These are phyloP conservation scores for Amazona vittata DNA, from an alignment of 2,113 vertebrate species.

Conservation along the genomic window DNA sequence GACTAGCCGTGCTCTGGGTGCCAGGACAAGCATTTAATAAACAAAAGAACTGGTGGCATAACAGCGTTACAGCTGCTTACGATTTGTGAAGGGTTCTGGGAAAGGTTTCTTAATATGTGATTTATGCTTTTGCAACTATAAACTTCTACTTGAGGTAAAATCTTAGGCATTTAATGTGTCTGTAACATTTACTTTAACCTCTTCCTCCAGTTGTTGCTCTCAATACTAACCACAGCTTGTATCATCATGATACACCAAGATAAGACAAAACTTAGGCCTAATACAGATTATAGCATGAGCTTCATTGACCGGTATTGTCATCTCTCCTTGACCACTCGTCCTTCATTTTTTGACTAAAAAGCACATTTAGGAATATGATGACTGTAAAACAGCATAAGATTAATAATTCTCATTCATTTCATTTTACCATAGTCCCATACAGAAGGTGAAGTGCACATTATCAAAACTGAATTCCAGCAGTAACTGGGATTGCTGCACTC, in stretches of 20 bases:
- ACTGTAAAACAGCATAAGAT: background rate
- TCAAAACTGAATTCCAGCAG: background rate
- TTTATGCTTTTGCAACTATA: background rate
- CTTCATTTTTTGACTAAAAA: background rate
- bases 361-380: background rate
- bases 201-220: background rate
- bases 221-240: background rate
- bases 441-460: background rate
- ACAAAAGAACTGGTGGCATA: background rate
- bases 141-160: background rate
- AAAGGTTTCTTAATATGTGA: background rate
- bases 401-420: background rate
- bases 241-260: background rate
- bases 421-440: background rate
- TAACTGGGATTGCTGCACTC: background rate
- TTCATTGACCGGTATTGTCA: background rate
- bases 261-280: background rate
- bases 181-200: background rate
- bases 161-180: background rate
- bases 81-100: background rate
- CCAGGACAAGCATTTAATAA: background rate
- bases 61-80: background rate
- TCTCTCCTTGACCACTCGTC: accelerated
- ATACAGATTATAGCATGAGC: background rate
- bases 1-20: background rate